These are phyloP conservation scores for Thomomys bottae DNA, from an alignment of 2,113 vertebrate species.

Conservation along the genomic window DNA sequence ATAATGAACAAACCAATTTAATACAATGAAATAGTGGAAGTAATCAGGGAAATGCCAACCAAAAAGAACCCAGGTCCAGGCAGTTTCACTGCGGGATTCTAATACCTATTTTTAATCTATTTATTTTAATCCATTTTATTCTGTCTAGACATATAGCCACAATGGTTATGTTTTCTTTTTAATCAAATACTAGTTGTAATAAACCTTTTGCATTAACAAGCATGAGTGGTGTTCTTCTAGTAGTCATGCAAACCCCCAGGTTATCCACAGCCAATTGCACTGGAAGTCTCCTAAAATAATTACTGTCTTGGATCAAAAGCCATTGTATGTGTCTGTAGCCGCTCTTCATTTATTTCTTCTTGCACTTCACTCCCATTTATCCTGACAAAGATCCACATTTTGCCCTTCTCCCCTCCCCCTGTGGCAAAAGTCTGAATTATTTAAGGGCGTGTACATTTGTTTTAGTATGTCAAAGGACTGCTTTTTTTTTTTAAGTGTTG, in stretches of 20 bases:
- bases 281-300: not conserved
- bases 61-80: no score
- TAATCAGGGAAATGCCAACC: no score
- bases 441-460: not conserved
- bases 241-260: not conserved
- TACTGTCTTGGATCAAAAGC: not conserved
- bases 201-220: not conserved
- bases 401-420: no score
- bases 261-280: not conserved
- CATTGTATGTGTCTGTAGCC: not conserved
- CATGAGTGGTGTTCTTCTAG: not conserved
- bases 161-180: not conserved
- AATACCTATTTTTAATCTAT: not conserved
- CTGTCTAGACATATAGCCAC: not conserved
- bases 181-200: not conserved
- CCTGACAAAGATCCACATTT: not conserved
- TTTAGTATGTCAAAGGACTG: not conserved
- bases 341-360: not conserved
- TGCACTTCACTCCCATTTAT: not conserved
- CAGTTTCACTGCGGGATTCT: no score
- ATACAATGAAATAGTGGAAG: no score
- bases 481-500: not conserved
- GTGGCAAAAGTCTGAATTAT: not conserved
- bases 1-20: no score
- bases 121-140: no score